phyloP scores from a whole-genome alignment of 2,113 vertebrate genomes.

The Typhlomys cinereus region DNA sequence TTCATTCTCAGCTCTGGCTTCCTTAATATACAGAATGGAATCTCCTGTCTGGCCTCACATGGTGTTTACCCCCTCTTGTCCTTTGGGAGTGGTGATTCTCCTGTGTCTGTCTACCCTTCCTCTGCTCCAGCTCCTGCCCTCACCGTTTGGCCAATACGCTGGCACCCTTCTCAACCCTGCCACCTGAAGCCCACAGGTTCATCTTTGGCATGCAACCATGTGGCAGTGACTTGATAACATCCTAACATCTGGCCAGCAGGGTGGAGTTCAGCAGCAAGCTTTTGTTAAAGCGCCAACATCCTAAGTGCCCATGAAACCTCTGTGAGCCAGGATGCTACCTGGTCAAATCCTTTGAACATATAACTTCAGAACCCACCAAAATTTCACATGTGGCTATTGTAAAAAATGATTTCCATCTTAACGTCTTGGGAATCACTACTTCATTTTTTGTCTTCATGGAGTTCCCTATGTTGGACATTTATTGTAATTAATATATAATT shows the following conservation, averaged over 20 bases:
- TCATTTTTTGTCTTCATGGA: too few relatives aligned
- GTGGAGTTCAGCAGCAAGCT: not conserved
- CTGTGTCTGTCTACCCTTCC: not conserved
- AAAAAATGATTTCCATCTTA: too few relatives aligned
- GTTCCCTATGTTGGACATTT: too few relatives aligned
- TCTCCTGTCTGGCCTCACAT: not conserved
- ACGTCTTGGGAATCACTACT: too few relatives aligned
- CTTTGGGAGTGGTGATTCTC: conserved; percentile 20
- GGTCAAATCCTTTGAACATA: not conserved
- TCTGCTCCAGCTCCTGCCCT: not conserved
- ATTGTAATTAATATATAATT: too few relatives aligned
- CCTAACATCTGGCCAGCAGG: not conserved
- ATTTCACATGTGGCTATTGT: not conserved
- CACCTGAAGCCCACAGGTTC: too few relatives aligned
- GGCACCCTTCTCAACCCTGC: not conserved
- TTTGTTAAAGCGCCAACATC: not conserved
- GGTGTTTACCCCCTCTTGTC: not conserved
- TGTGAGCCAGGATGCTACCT: not conserved
- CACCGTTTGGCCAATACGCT: not conserved
- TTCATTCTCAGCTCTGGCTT: not conserved
- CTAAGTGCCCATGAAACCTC: not conserved
- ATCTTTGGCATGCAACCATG: not conserved
- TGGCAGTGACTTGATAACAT: not conserved
- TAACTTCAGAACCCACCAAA: not conserved
- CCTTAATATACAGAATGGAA: not conserved